A percentile compares a stretch with the other conserved stretches of the same genome.
These are phyloP conservation scores for Pangasius sanitwongsei DNA, from an alignment of 2,797 vertebrate genomes.

Conservation along the genomic window DNA sequence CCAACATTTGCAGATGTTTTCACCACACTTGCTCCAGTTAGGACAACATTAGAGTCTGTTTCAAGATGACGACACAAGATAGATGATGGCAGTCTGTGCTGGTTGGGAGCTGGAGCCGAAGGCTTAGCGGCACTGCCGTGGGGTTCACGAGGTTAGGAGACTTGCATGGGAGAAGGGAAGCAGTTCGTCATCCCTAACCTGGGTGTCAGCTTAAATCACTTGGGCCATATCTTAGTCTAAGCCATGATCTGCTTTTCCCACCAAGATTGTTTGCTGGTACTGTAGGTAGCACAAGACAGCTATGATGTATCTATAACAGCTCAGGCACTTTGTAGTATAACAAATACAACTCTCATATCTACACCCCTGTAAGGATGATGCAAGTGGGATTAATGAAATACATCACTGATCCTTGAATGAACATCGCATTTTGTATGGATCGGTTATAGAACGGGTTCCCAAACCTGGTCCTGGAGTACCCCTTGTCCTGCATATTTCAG, in stretches of 20 bases:
- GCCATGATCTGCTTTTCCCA: neutral
- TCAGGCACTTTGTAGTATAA: neutral
- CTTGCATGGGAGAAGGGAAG: slow-evolving; percentile 48
- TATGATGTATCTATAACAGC: slow-evolving; percentile 25
- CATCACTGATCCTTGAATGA: neutral
- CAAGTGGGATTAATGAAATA: slow-evolving; percentile 7
- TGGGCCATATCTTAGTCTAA: slow-evolving; percentile 51
- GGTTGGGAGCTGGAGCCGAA: slow-evolving; percentile 34
- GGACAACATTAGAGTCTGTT: slow-evolving; percentile 51
- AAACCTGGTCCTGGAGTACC: neutral
- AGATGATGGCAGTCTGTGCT: slow-evolving; percentile 57
- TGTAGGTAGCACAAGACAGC: neutral
- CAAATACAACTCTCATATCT: neutral
- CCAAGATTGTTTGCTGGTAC: neutral
- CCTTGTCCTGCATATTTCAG: too few species aligned
- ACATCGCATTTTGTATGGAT: neutral
- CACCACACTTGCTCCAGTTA: slow-evolving; percentile 48
- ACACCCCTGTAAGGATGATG: neutral
- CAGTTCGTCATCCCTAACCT: slow-evolving; percentile 53
- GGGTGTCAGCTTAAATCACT: slow-evolving; percentile 54
- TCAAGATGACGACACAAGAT: slow-evolving; percentile 50
- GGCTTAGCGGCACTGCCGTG: slow-evolving; percentile 23
- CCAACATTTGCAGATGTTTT: slow-evolving; percentile 37
- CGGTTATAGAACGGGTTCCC: neutral
- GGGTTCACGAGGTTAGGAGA: slow-evolving; percentile 32